Percentiles rank a stretch among this genome's conserved stretches.
Evolutionary conservation across 2,113 vertebrate genomes (phyloP).

Genomic region (Dicaeum eximium): DNA sequence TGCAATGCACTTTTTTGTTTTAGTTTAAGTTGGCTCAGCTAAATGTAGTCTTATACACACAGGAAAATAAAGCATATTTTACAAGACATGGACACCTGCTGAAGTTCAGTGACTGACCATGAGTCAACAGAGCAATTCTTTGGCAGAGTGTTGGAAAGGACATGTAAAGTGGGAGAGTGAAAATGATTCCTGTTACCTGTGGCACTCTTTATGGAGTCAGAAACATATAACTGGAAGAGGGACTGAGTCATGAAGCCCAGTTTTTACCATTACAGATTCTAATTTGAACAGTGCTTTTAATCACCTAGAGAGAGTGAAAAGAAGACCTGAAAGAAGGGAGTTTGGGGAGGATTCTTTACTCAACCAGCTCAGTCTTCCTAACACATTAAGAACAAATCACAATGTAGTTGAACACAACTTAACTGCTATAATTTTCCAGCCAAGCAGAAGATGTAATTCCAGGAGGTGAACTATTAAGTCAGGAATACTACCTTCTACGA

Average conservation of each 20-base stretch:
- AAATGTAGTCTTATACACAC: not conserved
- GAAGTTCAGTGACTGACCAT: not conserved
- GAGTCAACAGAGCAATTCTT: not conserved
- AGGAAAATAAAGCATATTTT: not conserved
- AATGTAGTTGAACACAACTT: not conserved
- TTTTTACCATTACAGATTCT: not conserved
- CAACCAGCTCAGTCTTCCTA: not conserved
- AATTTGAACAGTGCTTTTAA: not conserved
- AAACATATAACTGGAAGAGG: not conserved
- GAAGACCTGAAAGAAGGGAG: not conserved
- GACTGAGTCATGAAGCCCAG: not conserved
- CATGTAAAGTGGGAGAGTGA: not conserved
- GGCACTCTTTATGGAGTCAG: not conserved
- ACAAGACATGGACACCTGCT: not conserved
- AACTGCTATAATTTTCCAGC: not conserved
- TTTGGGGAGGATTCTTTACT: not conserved
- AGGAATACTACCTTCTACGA: not conserved
- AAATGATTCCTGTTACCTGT: not conserved
- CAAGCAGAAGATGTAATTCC: not conserved
- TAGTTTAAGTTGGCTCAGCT: not conserved
- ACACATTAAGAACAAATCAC: not conserved
- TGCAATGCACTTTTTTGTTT: not conserved
- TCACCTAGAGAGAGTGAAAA: not conserved
- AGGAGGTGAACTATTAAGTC: not conserved
- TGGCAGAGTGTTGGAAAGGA: not conserved